Percentiles rank a stretch among this genome's conserved stretches.
These are phyloP conservation scores for Lithophane socia DNA, from an alignment of 2,888 invertebrate genomes.

Conservation along the genomic window DNA sequence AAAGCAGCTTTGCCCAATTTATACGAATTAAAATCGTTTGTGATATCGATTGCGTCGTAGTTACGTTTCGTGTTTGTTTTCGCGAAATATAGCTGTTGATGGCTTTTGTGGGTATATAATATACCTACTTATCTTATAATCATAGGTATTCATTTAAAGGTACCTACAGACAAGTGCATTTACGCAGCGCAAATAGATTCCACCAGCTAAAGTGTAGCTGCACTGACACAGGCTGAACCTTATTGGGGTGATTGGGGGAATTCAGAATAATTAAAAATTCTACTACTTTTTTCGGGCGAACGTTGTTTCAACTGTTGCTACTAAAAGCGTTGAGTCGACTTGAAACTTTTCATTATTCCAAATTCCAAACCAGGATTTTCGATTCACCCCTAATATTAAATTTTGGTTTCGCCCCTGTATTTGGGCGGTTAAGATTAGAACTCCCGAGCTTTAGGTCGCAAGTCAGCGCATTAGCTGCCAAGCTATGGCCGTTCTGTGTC, in stretches of 20 bases:
- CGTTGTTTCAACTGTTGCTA: not conserved
- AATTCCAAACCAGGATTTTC: not conserved
- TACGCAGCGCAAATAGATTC: not conserved
- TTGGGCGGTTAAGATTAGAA: constrained; percentile 36
- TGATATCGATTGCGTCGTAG: constrained; percentile 63
- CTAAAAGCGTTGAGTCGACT: not conserved
- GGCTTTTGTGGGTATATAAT: not conserved
- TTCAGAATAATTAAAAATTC: constrained; percentile 16
- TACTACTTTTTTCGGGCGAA: constrained; percentile 5
- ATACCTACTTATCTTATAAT: not conserved
- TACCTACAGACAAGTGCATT: too few relatives aligned
- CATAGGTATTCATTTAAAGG: not conserved
- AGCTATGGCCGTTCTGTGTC: constrained; percentile 47
- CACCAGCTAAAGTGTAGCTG: not conserved
- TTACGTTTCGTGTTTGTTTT: constrained; percentile 57
- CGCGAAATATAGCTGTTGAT: constrained; percentile 23
- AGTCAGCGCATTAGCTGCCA: constrained; percentile 39
- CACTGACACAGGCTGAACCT: not conserved
- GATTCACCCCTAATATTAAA: not conserved
- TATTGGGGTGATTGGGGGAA: not conserved
- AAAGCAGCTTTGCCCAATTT: constrained; percentile 77
- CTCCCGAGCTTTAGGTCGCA: constrained; percentile 25
- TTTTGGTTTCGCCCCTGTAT: constrained; percentile 4
- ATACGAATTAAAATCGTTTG: constrained; percentile 74
- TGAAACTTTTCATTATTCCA: constrained; percentile 18